Evolutionary conservation across 2,797 vertebrate species (phyloP).

Genomic region (Amazonetta brasiliensis): DNA sequence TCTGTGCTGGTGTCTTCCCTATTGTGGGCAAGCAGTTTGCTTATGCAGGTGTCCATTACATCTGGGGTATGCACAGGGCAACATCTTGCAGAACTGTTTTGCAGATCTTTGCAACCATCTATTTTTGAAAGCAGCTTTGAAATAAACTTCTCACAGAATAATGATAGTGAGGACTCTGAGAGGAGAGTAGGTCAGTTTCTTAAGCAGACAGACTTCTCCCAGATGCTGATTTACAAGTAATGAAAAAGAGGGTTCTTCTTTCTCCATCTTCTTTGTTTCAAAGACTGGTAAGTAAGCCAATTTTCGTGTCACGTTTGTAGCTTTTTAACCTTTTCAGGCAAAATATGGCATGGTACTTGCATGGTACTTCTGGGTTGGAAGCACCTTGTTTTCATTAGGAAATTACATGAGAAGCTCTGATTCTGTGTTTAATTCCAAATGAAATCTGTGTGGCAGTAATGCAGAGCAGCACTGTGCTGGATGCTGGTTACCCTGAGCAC

Average conservation of each 20-base stretch:
- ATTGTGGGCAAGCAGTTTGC: background rate
- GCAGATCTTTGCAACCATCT: background rate
- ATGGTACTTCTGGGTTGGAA: background rate
- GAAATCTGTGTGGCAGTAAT: conserved; percentile 51
- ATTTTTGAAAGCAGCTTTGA: background rate
- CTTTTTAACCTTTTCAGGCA: conserved; percentile 5
- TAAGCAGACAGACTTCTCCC: background rate
- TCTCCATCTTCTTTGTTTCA: background rate
- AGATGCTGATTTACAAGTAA: background rate
- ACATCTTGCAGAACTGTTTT: background rate
- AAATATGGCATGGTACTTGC: conserved; percentile 20
- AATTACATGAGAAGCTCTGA: conserved; percentile 37
- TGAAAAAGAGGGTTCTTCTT: background rate
- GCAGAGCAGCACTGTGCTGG: background rate
- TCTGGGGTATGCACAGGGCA: background rate
- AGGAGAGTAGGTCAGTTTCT: background rate
- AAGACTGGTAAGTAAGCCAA: background rate
- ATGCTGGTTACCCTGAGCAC: background rate
- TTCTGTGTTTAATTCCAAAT: conserved; percentile 56
- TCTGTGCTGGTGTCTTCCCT: background rate
- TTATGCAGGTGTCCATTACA: background rate
- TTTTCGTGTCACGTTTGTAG: background rate
- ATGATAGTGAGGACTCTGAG: background rate
- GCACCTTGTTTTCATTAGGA: conserved; percentile 63
- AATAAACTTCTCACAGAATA: background rate